phyloP scores from a whole-genome alignment of 2,888 invertebrate genomes.

The Eurois occulta region DNA sequence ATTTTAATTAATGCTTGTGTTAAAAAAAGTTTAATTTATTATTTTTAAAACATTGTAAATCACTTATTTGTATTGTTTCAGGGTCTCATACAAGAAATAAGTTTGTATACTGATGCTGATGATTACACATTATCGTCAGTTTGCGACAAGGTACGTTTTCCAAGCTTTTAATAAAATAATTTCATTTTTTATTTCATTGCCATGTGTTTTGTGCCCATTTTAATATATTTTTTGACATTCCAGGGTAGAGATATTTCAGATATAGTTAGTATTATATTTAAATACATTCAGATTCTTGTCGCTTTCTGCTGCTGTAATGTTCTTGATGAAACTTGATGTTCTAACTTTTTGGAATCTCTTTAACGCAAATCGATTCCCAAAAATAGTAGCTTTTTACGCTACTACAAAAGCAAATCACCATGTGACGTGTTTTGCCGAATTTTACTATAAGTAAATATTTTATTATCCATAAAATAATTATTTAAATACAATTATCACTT shows the following conservation, averaged over 20 bases:
- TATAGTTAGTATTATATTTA: constrained; percentile 79
- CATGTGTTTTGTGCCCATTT: constrained; percentile 44
- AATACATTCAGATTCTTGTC: constrained; percentile 57
- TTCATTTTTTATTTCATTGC: background rate
- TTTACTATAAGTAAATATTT: background rate
- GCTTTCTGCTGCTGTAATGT: constrained; percentile 70
- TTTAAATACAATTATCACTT: background rate
- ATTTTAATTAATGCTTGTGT: too few species aligned
- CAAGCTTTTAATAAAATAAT: background rate
- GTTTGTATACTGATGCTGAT: constrained; percentile 69
- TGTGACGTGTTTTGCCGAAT: background rate
- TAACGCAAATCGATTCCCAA: constrained; percentile 40
- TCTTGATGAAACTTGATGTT: constrained; percentile 54
- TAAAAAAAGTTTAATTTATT: too few species aligned
- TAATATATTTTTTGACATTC: constrained; percentile 72
- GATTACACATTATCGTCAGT: constrained; percentile 43
- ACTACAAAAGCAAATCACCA: constrained; percentile 5
- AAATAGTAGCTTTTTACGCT: background rate
- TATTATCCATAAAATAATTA: too few species aligned
- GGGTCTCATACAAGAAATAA: constrained; percentile 77
- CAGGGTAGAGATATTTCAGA: constrained; percentile 75
- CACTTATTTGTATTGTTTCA: constrained; percentile 73
- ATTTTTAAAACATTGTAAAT: background rate
- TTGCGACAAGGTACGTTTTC: constrained; percentile 75
- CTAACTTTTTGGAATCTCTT: constrained; percentile 59